Percentiles rank a stretch among this genome's conserved stretches.
These are phyloP conservation scores for Catalaphyllia jardinei DNA, from an alignment of 64 coral and sea anemone species.

Conservation along the genomic window DNA sequence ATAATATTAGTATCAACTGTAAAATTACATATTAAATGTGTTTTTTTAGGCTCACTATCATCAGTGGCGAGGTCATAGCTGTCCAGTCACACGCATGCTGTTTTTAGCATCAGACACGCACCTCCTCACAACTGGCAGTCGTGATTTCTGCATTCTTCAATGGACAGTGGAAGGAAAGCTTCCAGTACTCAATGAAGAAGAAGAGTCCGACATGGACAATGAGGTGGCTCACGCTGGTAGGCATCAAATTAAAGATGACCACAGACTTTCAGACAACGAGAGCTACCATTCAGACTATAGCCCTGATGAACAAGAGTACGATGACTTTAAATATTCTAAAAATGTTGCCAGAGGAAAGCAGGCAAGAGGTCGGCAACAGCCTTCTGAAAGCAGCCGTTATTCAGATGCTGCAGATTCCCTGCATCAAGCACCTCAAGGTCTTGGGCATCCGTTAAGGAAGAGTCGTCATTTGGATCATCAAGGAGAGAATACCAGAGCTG, in stretches of 20 bases:
- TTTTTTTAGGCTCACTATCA: constrained; percentile 76
- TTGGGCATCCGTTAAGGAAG: background rate
- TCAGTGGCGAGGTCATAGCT: constrained; percentile 86
- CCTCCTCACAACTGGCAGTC: constrained; percentile 82
- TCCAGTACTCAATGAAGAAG: constrained; percentile 21
- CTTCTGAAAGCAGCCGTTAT: background rate
- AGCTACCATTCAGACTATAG: constrained; percentile 37
- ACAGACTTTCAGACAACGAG: background rate
- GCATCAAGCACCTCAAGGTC: background rate
- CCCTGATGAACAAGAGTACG: background rate
- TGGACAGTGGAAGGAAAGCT: constrained; percentile 78
- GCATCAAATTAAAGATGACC: background rate
- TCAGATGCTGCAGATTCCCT: background rate
- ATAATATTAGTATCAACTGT: too few species aligned
- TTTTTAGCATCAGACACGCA: constrained; percentile 75
- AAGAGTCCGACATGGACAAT: constrained; percentile 12
- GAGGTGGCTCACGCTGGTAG: background rate
- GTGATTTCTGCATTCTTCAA: constrained; percentile 79
- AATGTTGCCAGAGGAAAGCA: background rate
- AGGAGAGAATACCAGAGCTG: background rate
- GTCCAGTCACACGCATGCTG: constrained; percentile 65
- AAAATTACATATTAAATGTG: background rate
- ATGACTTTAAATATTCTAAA: background rate
- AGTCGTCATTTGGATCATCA: background rate
- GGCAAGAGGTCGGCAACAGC: background rate